Conservation (phyloP, 2,797 vertebrate genomes). For the Hirundo rustica region DNA sequence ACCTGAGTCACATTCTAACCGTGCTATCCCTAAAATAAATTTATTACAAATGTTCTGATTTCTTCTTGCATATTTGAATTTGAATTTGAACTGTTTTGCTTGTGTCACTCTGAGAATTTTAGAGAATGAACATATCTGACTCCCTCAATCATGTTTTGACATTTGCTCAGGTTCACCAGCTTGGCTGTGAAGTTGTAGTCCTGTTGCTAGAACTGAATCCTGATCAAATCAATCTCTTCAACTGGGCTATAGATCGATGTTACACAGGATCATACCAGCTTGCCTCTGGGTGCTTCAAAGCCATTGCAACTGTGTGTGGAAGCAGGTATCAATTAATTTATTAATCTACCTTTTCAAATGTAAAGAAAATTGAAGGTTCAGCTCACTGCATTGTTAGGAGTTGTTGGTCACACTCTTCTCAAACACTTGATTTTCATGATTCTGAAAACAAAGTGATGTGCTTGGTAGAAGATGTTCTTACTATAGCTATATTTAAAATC, state of each 20-base stretch:
- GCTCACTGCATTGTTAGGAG: neutral
- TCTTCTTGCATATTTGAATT: neutral
- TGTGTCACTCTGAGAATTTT: neutral
- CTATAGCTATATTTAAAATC: neutral
- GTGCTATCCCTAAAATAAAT: neutral
- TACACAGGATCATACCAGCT: conserved; percentile 98
- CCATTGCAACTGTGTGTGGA: conserved; percentile 96
- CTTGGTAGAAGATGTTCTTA: neutral
- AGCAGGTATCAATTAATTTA: conserved; percentile 83
- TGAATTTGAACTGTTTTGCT: neutral
- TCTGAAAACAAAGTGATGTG: neutral
- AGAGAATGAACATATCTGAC: neutral
- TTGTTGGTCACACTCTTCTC: neutral
- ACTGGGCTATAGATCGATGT: conserved; percentile 98
- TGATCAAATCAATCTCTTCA: conserved; percentile 97
- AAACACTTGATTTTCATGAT: neutral
- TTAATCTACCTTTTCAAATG: neutral
- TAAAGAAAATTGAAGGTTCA: neutral
- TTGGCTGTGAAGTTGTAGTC: conserved; percentile 97
- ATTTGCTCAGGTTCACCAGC: conserved; percentile 88
- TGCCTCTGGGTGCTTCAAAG: conserved; percentile 97
- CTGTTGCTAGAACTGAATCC: conserved; percentile 95
- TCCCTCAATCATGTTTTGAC: neutral
- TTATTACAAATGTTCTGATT: neutral
- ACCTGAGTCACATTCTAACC: neutral